Percentiles rank a stretch among this genome's conserved stretches.
phyloP scores from a whole-genome alignment of 2,113 vertebrate genomes.

The Osmerus eperlanus region DNA sequence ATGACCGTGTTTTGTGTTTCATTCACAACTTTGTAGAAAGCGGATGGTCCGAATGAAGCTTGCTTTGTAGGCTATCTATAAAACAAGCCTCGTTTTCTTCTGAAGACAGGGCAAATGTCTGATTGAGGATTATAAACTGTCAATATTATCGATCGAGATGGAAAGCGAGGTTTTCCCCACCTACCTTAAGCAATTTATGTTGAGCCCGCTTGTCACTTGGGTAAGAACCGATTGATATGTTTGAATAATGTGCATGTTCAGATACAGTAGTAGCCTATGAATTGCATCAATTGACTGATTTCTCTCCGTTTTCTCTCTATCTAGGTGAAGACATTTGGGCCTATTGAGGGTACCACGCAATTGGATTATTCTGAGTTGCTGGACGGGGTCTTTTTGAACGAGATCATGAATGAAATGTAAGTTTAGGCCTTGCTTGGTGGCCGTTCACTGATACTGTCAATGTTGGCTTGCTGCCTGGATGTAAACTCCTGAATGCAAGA shows the following conservation, averaged over 20 bases:
- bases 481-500: background rate
- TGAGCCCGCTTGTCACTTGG: constrained; percentile 71
- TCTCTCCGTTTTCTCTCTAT: background rate
- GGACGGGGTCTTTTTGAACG: constrained; percentile 66
- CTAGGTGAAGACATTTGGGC: constrained; percentile 66
- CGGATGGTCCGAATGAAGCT: background rate
- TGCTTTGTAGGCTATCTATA: background rate
- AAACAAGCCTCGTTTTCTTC: background rate
- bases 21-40: background rate
- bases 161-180: constrained; percentile 55
- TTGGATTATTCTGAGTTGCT: constrained; percentile 61
- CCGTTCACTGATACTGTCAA: background rate
- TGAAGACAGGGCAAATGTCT: constrained; percentile 9
- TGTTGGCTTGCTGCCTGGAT: background rate
- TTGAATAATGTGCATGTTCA: background rate
- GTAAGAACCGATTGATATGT: constrained; percentile 41
- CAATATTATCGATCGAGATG: constrained; percentile 44
- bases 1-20: background rate
- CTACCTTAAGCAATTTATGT: constrained; percentile 65
- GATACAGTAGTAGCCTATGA: background rate
- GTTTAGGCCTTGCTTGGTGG: constrained; percentile 21
- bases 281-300: background rate
- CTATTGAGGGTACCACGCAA: constrained; percentile 45
- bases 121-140: background rate
- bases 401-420: constrained; percentile 71